Evolutionary conservation across 2,888 invertebrate species (phyloP).

Genomic region (Caradrina clavipalpis): DNA sequence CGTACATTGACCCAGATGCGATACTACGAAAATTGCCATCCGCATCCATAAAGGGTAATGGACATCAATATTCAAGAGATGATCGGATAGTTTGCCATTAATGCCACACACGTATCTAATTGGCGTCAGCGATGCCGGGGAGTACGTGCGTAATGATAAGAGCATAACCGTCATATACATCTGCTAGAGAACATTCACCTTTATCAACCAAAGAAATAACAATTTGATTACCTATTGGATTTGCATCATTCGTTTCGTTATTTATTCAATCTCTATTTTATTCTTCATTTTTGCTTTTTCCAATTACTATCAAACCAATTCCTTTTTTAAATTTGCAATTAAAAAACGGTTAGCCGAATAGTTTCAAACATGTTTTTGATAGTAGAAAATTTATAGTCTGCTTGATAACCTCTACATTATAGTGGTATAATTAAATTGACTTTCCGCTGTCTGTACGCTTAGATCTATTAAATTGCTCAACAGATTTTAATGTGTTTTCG

Average conservation of each 20-base stretch:
- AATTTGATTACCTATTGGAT: not conserved
- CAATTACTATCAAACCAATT: not conserved
- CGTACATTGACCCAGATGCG: conserved; percentile 69
- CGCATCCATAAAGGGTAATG: conserved; percentile 56
- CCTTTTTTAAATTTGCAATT: not conserved
- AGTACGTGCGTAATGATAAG: conserved; percentile 50
- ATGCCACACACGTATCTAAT: conserved; percentile 76
- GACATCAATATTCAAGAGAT: conserved; percentile 71
- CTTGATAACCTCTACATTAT: not conserved
- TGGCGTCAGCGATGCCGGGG: conserved; percentile 62
- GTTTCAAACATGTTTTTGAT: conserved; percentile 1
- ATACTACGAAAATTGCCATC: conserved; percentile 54
- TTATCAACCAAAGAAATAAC: conserved; percentile 2
- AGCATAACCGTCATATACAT: conserved; percentile 27
- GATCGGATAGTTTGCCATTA: conserved; percentile 63
- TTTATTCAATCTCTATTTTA: not conserved
- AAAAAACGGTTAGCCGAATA: not conserved
- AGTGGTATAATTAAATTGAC: too few species aligned
- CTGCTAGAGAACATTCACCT: conserved; percentile 40
- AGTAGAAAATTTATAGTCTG: not conserved
- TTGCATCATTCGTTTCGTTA: not conserved
- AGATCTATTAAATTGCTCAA: too few species aligned
- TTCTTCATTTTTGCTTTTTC: not conserved
- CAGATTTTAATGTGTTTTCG: too few species aligned
- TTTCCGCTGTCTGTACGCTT: too few species aligned